Evolutionary conservation across 2,113 vertebrate genomes (phyloP), one percentile per base, ranked within the genome.

Genomic region (Corydoras maculifer): DNA sequence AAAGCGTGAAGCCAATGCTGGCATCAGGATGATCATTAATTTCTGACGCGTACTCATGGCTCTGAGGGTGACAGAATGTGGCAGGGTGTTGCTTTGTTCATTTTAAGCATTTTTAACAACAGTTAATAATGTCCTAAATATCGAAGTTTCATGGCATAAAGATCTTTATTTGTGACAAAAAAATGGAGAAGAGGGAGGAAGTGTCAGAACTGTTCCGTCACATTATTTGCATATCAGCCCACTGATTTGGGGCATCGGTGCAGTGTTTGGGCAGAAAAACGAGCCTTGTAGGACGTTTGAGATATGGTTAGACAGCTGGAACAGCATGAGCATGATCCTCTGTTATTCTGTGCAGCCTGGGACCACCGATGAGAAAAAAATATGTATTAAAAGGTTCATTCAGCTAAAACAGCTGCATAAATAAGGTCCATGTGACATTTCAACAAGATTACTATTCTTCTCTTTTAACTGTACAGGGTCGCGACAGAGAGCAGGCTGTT

Each of bases 401-500:
- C 71, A 79, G 62, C 74, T 78, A 65, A 62, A 58, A 9, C 87
- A 90, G 88, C 90, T 89, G 88, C 83, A 86, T 83, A 89, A 88
- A 90, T 86, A 89, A 80, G 82, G 76, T 82, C 78, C 82, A 83
- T 82, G 86, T 86, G 82, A 86, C 76, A 77, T 85, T 81, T 80
- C 71, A 79, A 83, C 83, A 78, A 86, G 81, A 85, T 76, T 76
- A 70, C 79, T 76, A 79, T 83, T 86, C 80, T 85, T 85, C 82
- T 74, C 80, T 80, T 86, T 79, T 65, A 81, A 79, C 79, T 76
- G 78, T 67, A 80, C 78, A 73, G 82, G 82, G 82, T 81, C 84
- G 80, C 81, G 86, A 86, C 75, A 84, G 78, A 82, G 82, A 82
- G 81, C 79, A 72, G 82, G 82, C 80, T 84, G 84, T 71, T 31